Percentiles rank a stretch among this genome's conserved stretches.
phyloP scores from a whole-genome alignment of 2,113 vertebrate species.

The Stigmatopora argus region DNA sequence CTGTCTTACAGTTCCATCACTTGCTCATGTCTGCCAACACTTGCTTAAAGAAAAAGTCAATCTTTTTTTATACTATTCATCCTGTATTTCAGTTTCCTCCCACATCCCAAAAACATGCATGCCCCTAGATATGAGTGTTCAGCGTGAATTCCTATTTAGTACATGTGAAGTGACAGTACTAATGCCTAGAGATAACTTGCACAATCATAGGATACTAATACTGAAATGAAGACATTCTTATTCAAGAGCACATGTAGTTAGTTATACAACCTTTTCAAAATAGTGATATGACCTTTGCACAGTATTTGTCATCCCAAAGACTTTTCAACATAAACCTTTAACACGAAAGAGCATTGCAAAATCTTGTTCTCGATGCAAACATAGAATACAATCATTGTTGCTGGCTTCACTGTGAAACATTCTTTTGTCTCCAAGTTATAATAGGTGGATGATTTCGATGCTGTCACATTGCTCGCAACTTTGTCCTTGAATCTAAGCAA shows the following conservation, averaged over 20 bases:
- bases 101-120: too few relatives aligned
- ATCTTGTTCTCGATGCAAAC: background rate
- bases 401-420: background rate
- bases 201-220: too few relatives aligned
- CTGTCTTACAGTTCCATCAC: too few relatives aligned
- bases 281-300: slow-evolving; percentile 22
- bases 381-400: background rate
- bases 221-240: too few relatives aligned
- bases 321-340: slow-evolving; percentile 22
- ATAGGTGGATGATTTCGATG: background rate
- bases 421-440: background rate
- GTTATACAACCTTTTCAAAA: slow-evolving; percentile 8
- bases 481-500: background rate
- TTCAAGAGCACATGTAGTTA: background rate
- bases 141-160: too few relatives aligned
- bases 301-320: background rate
- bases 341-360: background rate
- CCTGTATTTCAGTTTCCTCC: too few relatives aligned
- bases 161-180: too few relatives aligned
- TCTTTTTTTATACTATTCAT: too few relatives aligned
- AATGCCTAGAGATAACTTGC: too few relatives aligned
- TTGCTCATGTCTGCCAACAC: too few relatives aligned
- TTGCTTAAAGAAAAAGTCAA: too few relatives aligned
- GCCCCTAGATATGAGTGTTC: too few relatives aligned
- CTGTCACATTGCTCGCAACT: background rate